Conservation (phyloP, 2,113 vertebrate genomes). For the Lanius collurio region DNA sequence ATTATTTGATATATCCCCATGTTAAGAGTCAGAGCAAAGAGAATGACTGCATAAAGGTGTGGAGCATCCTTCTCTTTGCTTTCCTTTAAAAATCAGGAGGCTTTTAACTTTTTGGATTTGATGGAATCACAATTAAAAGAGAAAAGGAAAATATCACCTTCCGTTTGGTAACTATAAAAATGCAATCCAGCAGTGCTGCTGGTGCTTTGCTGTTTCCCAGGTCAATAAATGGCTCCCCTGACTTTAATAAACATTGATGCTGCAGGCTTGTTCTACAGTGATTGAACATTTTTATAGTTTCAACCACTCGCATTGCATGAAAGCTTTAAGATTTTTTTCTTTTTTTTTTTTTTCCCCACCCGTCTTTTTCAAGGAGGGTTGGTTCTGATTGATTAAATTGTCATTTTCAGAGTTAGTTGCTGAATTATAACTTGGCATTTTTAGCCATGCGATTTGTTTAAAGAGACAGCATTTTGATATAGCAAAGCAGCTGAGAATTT, state of each 20-base stretch:
- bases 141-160: slow-evolving; percentile 40
- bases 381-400: slow-evolving; percentile 74
- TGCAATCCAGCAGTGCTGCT: slow-evolving; percentile 39
- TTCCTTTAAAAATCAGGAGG: slow-evolving; percentile 9
- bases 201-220: slow-evolving; percentile 64
- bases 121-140: slow-evolving; percentile 49
- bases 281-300: slow-evolving; percentile 69
- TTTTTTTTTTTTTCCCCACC: background rate
- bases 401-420: slow-evolving; percentile 63
- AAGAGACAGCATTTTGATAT: slow-evolving; percentile 55
- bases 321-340: background rate
- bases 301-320: slow-evolving; percentile 44
- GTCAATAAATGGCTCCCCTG: slow-evolving; percentile 57
- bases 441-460: slow-evolving; percentile 65
- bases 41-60: background rate
- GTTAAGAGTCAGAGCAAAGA: background rate
- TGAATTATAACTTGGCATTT: slow-evolving; percentile 65
- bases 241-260: slow-evolving; percentile 68
- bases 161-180: slow-evolving; percentile 61
- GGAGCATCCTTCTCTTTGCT: background rate
- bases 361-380: slow-evolving; percentile 24
- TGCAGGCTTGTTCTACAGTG: slow-evolving; percentile 62
- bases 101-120: slow-evolving; percentile 41
- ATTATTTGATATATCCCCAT: background rate
- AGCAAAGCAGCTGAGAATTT: slow-evolving; percentile 58